A percentile compares a stretch with the other conserved stretches of the same genome.
Evolutionary conservation across 1,140 invertebrate species (phyloP).

Genomic region (Zaprionus nigranus): DNA sequence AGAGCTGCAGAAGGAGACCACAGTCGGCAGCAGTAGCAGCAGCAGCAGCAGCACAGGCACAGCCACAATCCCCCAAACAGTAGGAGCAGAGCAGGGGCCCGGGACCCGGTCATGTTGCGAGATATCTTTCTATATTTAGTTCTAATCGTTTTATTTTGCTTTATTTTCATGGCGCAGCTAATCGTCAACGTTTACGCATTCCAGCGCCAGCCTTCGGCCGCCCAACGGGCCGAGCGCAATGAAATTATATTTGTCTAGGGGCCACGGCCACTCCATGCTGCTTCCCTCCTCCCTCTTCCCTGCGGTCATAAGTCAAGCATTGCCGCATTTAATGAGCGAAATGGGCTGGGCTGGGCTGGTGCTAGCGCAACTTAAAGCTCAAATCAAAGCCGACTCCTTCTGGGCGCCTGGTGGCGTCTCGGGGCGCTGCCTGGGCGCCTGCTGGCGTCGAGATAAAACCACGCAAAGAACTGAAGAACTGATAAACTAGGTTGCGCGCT

Average conservation of each 20-base stretch:
- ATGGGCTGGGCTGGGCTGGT: not conserved
- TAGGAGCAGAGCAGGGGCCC: constrained; percentile 20
- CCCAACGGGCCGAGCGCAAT: constrained; percentile 72
- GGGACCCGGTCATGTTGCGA: constrained; percentile 69
- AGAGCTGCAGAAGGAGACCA: not conserved
- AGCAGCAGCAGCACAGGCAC: constrained; percentile 3
- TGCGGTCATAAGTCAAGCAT: constrained; percentile 56
- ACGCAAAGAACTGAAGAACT: constrained; percentile 76
- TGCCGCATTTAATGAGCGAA: constrained; percentile 57
- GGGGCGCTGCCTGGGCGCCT: not conserved
- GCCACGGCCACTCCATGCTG: not conserved
- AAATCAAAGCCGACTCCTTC: constrained; percentile 46
- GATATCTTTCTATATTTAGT: constrained; percentile 83
- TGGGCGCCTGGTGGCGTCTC: not conserved
- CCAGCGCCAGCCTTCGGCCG: constrained; percentile 75
- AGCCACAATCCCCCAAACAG: not conserved
- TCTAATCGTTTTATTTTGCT: constrained; percentile 84
- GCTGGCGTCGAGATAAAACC: constrained; percentile 38
- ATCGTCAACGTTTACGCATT: constrained; percentile 84
- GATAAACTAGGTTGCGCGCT: constrained; percentile 79
- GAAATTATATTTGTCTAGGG: constrained; percentile 83
- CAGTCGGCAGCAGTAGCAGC: not conserved
- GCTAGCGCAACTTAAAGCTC: constrained; percentile 39
- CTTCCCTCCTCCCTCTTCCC: not conserved
- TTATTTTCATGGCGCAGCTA: constrained; percentile 84